Evolutionary conservation across 2,888 invertebrate genomes (phyloP), one percentile per base, ranked within the genome.

Genomic region (Eristalinus aeneus): DNA sequence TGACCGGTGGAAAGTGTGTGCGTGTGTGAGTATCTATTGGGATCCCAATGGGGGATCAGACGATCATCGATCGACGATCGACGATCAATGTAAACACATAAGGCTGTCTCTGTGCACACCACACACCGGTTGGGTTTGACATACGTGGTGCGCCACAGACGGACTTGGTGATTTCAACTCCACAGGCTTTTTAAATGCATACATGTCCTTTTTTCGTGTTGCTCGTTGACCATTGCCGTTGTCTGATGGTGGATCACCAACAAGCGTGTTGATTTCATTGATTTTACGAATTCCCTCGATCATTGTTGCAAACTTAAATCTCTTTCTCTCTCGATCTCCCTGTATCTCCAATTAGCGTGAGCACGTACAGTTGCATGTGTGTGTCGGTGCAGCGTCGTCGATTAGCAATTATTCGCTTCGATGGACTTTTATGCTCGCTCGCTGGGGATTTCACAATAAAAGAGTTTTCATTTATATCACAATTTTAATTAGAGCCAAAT

Each of bases 401-500:
- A 87, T 88, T 88, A 78, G 87, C 83, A 89, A 88, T 88, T 88
- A 88, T 83, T 83, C 87, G 87, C 88, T 88, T 83, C 67, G 68
- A 61, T 71, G 76, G 77, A 67, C 74, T 67, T 77, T 76, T 86
- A 65, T 77, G 85, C 58, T 72, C 36, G 68, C 61, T 23, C 64
- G 20, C 58, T 69, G 75, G 67, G 78, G 72, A 83, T 87, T 87
- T 79, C 87, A 75, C 61, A 83, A 87, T 85, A 87, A 85, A 80
- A 82, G 34, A 69, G 60, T 82, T 86, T 82, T 86, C 82, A 85
- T 85, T 85, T 34, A 69, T 71, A 56, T 56, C 79, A 88, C 83
- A 88, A 89, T 89, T 89, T 89, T 89, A 89, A 89, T 89, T 88
- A 89, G 88, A 83, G 82, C 89, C 89, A 89, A 88, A 88, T 88